These are phyloP conservation scores for Melanostoma scalare DNA, from an alignment of 2,888 invertebrate genomes.

Conservation along the genomic window DNA sequence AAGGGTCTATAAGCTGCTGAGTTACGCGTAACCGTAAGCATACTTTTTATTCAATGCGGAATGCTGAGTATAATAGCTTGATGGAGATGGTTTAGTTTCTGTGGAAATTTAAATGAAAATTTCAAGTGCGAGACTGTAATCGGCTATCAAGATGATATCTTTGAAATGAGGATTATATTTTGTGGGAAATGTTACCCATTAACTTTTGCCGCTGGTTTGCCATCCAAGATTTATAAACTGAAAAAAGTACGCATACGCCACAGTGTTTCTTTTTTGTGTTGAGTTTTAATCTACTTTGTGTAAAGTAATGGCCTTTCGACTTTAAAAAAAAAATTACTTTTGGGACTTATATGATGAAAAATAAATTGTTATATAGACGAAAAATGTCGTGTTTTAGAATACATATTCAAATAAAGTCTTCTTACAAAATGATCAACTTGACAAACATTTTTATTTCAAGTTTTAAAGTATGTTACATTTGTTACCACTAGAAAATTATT, in stretches of 20 bases:
- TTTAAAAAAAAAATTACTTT: no score
- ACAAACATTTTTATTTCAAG: no score
- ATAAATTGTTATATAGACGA: no score
- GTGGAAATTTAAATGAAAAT: constrained; percentile 24
- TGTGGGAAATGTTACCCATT: background rate
- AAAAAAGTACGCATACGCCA: constrained; percentile 19
- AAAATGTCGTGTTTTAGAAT: no score
- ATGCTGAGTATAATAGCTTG: constrained; percentile 30
- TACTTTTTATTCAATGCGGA: constrained; percentile 19
- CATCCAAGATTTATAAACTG: background rate
- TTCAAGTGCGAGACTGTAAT: constrained; percentile 38
- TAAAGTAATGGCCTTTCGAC: no score
- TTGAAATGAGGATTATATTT: background rate
- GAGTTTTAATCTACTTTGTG: no score
- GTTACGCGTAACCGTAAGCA: constrained; percentile 41
- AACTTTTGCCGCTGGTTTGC: background rate
- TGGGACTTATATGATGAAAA: no score
- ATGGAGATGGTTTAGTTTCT: constrained; percentile 19
- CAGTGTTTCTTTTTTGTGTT: background rate
- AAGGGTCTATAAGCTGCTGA: constrained; percentile 15
- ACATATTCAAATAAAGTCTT: no score
- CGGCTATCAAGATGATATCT: constrained; percentile 45
- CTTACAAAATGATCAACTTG: no score
- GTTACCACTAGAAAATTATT: no score
- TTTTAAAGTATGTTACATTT: no score